phyloP scores from a whole-genome alignment of 2,797 vertebrate genomes.

The Enteromius treurensis region DNA sequence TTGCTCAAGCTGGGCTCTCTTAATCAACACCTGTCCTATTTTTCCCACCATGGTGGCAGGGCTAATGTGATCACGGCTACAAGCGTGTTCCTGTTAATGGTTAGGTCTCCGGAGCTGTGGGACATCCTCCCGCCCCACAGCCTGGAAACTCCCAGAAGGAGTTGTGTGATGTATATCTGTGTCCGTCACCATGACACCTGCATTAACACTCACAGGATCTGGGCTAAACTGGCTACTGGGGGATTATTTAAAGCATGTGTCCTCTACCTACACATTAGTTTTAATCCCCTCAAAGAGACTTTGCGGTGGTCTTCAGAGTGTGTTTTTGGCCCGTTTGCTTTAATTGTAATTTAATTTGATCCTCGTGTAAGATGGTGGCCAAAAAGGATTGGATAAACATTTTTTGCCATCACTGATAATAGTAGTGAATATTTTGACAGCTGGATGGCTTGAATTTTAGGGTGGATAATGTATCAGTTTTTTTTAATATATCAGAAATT shows the following conservation, averaged over 20 bases:
- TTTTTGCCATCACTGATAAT: neutral
- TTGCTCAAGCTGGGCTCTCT: conserved; percentile 75
- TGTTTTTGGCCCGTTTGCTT: conserved; percentile 23
- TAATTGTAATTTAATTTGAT: too few relatives aligned
- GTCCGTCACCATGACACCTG: conserved; percentile 72
- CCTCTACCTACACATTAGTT: conserved; percentile 52
- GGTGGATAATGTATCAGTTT: neutral
- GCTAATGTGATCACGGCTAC: conserved; percentile 79
- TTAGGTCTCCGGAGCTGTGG: conserved; percentile 69
- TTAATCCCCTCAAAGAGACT: conserved; percentile 46
- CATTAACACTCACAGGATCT: conserved; percentile 79
- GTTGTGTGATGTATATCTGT: conserved; percentile 75
- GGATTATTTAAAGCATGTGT: conserved; percentile 52
- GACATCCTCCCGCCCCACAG: conserved; percentile 63
- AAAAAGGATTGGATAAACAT: neutral
- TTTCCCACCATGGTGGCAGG: conserved; percentile 75
- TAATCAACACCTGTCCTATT: conserved; percentile 86
- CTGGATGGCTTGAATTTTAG: neutral
- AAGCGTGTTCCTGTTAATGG: conserved; percentile 76
- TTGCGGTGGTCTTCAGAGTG: conserved; percentile 40
- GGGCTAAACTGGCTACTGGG: conserved; percentile 75
- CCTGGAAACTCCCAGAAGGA: conserved; percentile 69
- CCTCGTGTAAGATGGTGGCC: neutral
- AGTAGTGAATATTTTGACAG: neutral
- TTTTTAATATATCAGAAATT: neutral